Conservation (phyloP, 1,140 invertebrate species). For the Notospermus geniculatus region DNA sequence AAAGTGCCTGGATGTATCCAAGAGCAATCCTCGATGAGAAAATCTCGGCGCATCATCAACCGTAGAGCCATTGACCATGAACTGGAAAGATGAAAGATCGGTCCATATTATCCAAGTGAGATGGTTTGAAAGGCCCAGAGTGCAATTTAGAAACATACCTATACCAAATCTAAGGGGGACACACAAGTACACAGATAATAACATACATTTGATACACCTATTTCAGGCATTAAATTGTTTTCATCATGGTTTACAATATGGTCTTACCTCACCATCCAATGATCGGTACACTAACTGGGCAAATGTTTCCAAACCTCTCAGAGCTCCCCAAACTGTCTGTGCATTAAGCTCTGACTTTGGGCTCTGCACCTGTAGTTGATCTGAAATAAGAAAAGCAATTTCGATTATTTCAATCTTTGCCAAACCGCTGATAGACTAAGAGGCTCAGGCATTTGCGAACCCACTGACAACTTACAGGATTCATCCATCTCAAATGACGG, state of each 20-base stretch:
- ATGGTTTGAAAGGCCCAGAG: no score
- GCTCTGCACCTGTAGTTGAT: slow-evolving; percentile 26
- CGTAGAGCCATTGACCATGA: slow-evolving; percentile 29
- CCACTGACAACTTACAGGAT: slow-evolving; percentile 45
- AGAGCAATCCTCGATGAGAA: slow-evolving; percentile 56
- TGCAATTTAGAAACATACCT: no score
- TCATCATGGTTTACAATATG: slow-evolving; percentile 49
- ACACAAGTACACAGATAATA: no score
- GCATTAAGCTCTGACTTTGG: slow-evolving; percentile 31
- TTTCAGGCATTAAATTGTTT: not conserved
- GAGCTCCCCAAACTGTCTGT: slow-evolving; percentile 51
- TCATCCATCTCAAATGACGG: slow-evolving; percentile 40
- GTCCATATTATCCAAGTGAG: no score
- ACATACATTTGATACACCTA: no score
- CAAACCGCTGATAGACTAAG: not conserved
- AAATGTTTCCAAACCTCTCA: slow-evolving; percentile 56
- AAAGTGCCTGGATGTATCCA: slow-evolving; percentile 60
- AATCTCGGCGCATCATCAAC: slow-evolving; percentile 53
- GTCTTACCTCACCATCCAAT: slow-evolving; percentile 26
- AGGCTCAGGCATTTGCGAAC: not conserved
- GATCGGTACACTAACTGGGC: slow-evolving; percentile 46
- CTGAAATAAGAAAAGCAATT: slow-evolving; percentile 30
- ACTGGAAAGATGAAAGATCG: slow-evolving; percentile 20
- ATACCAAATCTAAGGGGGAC: no score
- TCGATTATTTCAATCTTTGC: not conserved